phyloP scores from a whole-genome alignment of 2,113 vertebrate genomes.

The Ceyx melanurus region DNA sequence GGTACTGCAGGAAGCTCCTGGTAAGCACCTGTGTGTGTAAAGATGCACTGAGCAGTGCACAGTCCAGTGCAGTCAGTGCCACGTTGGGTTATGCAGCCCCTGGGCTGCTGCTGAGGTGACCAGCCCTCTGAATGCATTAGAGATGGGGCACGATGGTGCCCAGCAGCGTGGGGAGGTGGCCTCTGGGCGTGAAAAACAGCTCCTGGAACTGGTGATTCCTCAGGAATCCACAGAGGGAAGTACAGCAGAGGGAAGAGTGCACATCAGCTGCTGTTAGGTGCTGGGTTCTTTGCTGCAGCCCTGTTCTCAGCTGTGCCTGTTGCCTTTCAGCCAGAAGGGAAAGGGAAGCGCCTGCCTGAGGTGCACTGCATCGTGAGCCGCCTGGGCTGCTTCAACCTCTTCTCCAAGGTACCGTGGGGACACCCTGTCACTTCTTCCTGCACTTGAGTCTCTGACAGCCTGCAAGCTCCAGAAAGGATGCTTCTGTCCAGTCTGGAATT shows the following conservation, averaged over 20 bases:
- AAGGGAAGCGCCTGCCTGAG: slow-evolving; percentile 93
- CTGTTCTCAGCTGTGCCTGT: neutral
- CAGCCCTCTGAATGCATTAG: neutral
- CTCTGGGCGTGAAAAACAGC: neutral
- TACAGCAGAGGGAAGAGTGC: neutral
- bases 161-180: neutral
- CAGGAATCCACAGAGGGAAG: neutral
- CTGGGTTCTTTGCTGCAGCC: neutral
- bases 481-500: neutral
- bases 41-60: neutral
- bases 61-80: rapidly evolving
- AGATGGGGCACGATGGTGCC: neutral
- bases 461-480: neutral
- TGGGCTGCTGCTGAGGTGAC: neutral
- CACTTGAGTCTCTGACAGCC: neutral
- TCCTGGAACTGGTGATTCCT: neutral
- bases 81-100: rapidly evolving
- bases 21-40: slow-evolving; percentile 75
- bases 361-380: slow-evolving; percentile 97
- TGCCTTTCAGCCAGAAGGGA: slow-evolving; percentile 84
- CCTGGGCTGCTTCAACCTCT: slow-evolving; percentile 97
- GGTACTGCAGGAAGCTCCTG: slow-evolving; percentile 97
- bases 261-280: neutral
- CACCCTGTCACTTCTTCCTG: neutral
- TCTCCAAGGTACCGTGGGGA: slow-evolving; percentile 89